Percentiles rank a stretch among this genome's conserved stretches.
Conservation (phyloP, 2,888 invertebrate genomes). For the Lepeophtheirus nordmannii region DNA sequence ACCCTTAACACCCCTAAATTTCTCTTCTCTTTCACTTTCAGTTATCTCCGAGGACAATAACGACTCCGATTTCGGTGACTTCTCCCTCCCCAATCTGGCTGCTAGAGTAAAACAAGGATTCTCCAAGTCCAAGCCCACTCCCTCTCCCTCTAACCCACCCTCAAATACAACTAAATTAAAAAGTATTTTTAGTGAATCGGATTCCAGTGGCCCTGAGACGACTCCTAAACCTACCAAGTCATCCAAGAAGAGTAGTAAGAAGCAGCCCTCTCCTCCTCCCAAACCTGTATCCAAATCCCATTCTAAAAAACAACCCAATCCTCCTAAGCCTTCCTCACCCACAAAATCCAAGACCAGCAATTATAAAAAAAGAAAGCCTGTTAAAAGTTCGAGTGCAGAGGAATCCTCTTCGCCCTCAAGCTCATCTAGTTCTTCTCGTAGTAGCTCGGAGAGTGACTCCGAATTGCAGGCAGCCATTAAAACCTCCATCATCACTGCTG, state of each 20-base stretch:
- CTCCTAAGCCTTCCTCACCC: slow-evolving; percentile 22
- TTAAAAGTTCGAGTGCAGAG: not conserved
- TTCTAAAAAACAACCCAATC: slow-evolving; percentile 27
- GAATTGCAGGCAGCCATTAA: slow-evolving; percentile 32
- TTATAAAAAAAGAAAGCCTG: slow-evolving; percentile 12
- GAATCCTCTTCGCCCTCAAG: slow-evolving; percentile 29
- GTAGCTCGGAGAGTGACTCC: slow-evolving; percentile 48
- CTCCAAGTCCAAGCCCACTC: slow-evolving; percentile 33
- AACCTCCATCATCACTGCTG: slow-evolving; percentile 36
- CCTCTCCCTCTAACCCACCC: slow-evolving; percentile 31
- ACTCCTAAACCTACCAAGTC: slow-evolving; percentile 27
- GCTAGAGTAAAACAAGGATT: slow-evolving; percentile 31
- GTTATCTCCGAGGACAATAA: not conserved
- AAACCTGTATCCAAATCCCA: slow-evolving; percentile 29
- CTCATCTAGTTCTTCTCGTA: slow-evolving; percentile 40
- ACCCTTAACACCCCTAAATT: too few species aligned
- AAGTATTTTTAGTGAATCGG: slow-evolving; percentile 17
- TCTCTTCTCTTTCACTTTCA: not conserved
- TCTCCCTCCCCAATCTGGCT: slow-evolving; percentile 19
- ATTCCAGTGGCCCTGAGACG: not conserved
- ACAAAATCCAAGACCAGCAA: slow-evolving; percentile 32
- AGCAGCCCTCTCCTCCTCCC: too few species aligned
- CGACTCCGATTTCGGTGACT: slow-evolving; percentile 22
- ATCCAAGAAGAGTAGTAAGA: not conserved
- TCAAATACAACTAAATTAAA: slow-evolving; percentile 32